Evolutionary conservation across 1,140 invertebrate genomes (phyloP).

Genomic region (Drosophila parabipectinata): DNA sequence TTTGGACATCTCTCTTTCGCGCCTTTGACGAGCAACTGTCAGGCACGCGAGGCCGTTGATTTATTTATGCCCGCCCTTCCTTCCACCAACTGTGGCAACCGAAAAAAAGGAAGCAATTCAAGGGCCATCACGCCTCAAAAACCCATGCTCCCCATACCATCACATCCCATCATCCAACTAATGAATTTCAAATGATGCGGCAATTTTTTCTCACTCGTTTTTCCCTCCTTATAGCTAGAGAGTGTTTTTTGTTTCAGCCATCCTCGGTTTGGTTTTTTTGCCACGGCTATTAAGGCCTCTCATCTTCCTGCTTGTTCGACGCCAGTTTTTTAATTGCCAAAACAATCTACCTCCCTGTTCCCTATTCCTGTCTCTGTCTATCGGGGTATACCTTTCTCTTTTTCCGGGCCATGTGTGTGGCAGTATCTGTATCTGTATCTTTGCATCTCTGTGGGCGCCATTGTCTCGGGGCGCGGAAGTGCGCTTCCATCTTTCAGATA

Average conservation of each 20-base stretch:
- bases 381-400: not conserved
- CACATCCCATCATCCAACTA: slow-evolving; percentile 25
- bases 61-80: slow-evolving; percentile 69
- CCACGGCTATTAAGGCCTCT: slow-evolving; percentile 50
- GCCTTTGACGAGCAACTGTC: slow-evolving; percentile 51
- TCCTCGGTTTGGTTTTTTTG: slow-evolving; percentile 29
- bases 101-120: slow-evolving; percentile 58
- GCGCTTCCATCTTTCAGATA: slow-evolving; percentile 39
- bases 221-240: slow-evolving; percentile 7
- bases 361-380: not conserved
- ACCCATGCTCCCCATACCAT: too few relatives aligned
- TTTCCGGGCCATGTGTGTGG: slow-evolving; percentile 52
- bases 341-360: slow-evolving; percentile 40
- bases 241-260: too few relatives aligned
- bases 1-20: slow-evolving; percentile 40
- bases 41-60: slow-evolving; percentile 73
- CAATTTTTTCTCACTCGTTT: slow-evolving; percentile 53
- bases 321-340: slow-evolving; percentile 72
- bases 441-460: slow-evolving; percentile 24
- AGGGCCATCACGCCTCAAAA: slow-evolving; percentile 46
- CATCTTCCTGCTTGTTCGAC: slow-evolving; percentile 60
- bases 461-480: slow-evolving; percentile 61
- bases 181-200: slow-evolving; percentile 80
- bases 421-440: slow-evolving; percentile 5
- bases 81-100: slow-evolving; percentile 6